Conservation (phyloP, 2,797 vertebrate genomes). For the Neosilurus hyrtlii region DNA sequence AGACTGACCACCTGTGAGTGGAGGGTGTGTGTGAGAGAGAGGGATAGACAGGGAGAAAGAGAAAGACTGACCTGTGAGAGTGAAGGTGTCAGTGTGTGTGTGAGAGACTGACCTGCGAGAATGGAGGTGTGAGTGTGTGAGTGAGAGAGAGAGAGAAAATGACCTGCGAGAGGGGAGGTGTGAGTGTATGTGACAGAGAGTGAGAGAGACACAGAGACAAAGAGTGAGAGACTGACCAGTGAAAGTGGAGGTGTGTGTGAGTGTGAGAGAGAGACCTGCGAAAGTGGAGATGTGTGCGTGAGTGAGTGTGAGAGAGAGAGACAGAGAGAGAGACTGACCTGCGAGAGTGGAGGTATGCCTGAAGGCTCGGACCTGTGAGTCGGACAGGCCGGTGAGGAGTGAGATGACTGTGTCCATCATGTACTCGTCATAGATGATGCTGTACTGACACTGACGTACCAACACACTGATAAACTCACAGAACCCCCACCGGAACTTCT, state of each 20-base stretch:
- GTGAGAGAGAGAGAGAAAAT: not conserved
- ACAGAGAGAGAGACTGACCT: slow-evolving; percentile 70
- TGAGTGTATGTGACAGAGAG: not conserved
- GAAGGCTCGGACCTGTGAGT: slow-evolving; percentile 98
- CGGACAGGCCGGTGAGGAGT: slow-evolving; percentile 95
- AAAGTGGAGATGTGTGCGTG: slow-evolving; percentile 77
- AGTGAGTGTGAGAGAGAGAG: not conserved
- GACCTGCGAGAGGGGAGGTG: not conserved
- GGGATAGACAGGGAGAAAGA: not conserved
- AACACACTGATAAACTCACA: slow-evolving; percentile 98
- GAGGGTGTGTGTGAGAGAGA: not conserved
- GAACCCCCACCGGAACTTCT: slow-evolving; percentile 98
- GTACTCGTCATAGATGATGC: slow-evolving; percentile 99
- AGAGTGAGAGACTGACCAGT: too few species aligned
- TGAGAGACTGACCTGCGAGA: too few species aligned
- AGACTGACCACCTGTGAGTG: not conserved
- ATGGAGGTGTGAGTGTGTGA: not conserved
- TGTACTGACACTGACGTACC: slow-evolving; percentile 98
- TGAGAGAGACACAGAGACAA: too few species aligned
- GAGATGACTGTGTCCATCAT: slow-evolving; percentile 99
- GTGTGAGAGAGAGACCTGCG: too few species aligned
- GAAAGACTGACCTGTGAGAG: slow-evolving; percentile 83
- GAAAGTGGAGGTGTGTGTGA: not conserved
- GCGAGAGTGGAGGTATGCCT: slow-evolving; percentile 98
- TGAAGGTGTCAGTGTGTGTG: slow-evolving; percentile 92